phyloP scores from a whole-genome alignment of 1,140 invertebrate species.

The Temnothorax longispinosus region DNA sequence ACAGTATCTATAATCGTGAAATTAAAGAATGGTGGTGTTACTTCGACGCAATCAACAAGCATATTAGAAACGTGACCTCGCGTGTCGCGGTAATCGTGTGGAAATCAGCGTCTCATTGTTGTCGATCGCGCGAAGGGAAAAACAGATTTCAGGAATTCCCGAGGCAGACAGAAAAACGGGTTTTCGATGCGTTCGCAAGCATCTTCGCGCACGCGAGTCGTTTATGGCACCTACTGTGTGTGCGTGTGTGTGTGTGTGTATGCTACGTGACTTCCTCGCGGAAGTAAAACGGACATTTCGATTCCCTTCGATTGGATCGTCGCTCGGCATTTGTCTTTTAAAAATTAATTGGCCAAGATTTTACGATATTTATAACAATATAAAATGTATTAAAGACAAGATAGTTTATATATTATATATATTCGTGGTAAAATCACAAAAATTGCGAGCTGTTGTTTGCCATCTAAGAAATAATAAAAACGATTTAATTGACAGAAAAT shows the following conservation, averaged over 20 bases:
- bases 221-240: not conserved
- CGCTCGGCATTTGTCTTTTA: not conserved
- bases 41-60: not conserved
- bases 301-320: slow-evolving; percentile 6
- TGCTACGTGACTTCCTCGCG: slow-evolving; percentile 69
- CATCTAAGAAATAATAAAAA: not conserved
- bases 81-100: slow-evolving; percentile 9
- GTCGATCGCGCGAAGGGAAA: not conserved
- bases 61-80: not conserved
- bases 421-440: not conserved
- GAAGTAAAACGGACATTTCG: slow-evolving; percentile 55
- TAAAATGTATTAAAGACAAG: not conserved
- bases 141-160: not conserved
- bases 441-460: too few species aligned
- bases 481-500: not conserved
- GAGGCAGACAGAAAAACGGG: slow-evolving; percentile 4
- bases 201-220: slow-evolving; percentile 23
- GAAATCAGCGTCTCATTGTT: slow-evolving; percentile 1
- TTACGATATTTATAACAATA: not conserved
- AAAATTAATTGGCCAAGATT: not conserved
- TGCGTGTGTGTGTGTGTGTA: too few species aligned
- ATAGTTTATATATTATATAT: not conserved
- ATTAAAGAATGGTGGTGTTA: not conserved
- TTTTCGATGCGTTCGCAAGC: slow-evolving; percentile 11
- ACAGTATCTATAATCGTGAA: not conserved